phyloP scores from a whole-genome alignment of 2,113 vertebrate species.

The Rhombomys opimus region DNA sequence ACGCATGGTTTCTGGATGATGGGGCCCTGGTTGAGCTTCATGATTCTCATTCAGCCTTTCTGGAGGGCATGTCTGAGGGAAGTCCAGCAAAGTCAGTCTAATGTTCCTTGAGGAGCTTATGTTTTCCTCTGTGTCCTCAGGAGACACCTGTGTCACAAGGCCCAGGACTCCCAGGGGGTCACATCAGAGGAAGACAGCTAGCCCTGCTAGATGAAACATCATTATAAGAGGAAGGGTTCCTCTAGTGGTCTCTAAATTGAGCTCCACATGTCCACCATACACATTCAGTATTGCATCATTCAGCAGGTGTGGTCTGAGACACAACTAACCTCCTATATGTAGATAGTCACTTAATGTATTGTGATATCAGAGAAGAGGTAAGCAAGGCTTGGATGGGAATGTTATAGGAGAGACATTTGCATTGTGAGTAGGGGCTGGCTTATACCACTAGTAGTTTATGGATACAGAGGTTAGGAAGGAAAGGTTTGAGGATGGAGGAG shows the following conservation, averaged over 20 bases:
- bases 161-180: background rate
- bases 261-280: background rate
- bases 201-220: background rate
- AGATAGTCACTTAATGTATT: background rate
- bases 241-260: too few relatives aligned
- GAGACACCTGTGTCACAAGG: background rate
- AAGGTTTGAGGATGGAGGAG: background rate
- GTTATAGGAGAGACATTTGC: background rate
- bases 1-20: too few relatives aligned
- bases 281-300: background rate
- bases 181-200: background rate
- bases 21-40: too few relatives aligned
- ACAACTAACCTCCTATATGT: background rate
- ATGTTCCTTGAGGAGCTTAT: background rate
- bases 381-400: background rate
- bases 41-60: too few relatives aligned
- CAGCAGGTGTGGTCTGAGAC: background rate
- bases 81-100: background rate
- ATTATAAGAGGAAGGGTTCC: too few relatives aligned
- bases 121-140: background rate
- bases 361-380: background rate
- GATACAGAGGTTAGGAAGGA: background rate
- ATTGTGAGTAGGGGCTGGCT: background rate
- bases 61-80: background rate
- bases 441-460: background rate